A percentile compares a stretch with the other conserved stretches of the same genome.
These are phyloP conservation scores for Macrocentrus cingulum DNA, from an alignment of 1,140 invertebrate genomes.

Conservation along the genomic window DNA sequence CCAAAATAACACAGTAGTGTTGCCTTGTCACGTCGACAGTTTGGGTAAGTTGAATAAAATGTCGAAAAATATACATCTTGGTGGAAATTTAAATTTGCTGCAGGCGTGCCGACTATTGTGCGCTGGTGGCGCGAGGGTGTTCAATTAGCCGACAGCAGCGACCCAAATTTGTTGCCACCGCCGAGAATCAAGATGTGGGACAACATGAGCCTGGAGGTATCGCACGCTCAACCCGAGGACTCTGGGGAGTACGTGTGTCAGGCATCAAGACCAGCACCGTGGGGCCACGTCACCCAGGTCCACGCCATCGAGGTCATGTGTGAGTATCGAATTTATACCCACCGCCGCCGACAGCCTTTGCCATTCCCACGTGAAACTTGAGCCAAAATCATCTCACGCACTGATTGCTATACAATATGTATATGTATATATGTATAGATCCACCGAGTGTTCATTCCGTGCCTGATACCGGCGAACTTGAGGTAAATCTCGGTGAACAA, in stretches of 20 bases:
- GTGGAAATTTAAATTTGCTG: neutral
- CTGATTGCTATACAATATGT: constrained; percentile 7
- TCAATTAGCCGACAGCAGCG: constrained; percentile 66
- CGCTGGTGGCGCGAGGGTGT: constrained; percentile 65
- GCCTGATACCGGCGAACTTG: constrained; percentile 69
- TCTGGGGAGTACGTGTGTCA: constrained; percentile 76
- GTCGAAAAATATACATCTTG: no score
- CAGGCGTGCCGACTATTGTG: constrained; percentile 46
- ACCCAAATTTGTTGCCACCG: constrained; percentile 53
- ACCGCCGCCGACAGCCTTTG: no score
- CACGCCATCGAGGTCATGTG: constrained; percentile 77
- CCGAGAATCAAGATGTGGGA: constrained; percentile 64
- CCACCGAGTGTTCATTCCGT: constrained; percentile 67
- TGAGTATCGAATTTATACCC: constrained; percentile 59
- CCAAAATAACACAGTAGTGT: constrained; percentile 72
- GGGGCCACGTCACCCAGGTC: constrained; percentile 66
- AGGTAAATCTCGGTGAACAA: constrained; percentile 70
- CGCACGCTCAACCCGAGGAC: constrained; percentile 63
- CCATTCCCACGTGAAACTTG: neutral
- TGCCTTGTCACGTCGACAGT: constrained; percentile 71
- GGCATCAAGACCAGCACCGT: constrained; percentile 62
- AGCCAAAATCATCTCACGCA: constrained; percentile 12
- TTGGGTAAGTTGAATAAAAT: constrained; percentile 57
- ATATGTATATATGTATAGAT: constrained; percentile 54
- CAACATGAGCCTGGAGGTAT: constrained; percentile 73